Base-by-base conservation (phyloP, 2,113 vertebrate genomes). In the Megaleporinus macrocephalus region DNA sequence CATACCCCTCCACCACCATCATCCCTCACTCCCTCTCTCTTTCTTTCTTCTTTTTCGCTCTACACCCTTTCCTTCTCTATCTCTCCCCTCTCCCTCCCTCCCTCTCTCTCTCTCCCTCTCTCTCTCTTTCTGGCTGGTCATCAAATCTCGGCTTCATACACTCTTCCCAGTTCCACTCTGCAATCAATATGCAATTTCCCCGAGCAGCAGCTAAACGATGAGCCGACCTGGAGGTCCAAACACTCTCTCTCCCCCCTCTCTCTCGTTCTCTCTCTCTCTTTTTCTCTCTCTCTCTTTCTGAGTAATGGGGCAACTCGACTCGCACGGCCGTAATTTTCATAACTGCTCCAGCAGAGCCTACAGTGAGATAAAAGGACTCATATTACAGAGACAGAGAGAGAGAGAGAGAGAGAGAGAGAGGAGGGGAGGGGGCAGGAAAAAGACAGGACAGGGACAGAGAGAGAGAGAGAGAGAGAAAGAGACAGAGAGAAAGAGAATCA, bases 151-250 rank as follows among this genome's bases (percentile, higher is more conserved):
- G 49, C 79, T 62, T 78, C 82, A 82, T 66, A 13, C 27, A 72
- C 59, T 73, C 65, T 66, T 20, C 86, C 84, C 85, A 87, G 70
- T 73, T 62, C 57, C 53, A 72, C 75, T 57, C 59, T 87, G 89
- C 83, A 93, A 93, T 94, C 92, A 93, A 93, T 93, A 93, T 89
- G 89, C 90, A 93, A 93, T 92, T 92, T 90, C 88, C 91, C 88
- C 73, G 85, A 79, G 29, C 77, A 20, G 53, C 78, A 18, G 87
- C 87, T 90, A 88, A 90, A 90, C 87, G 89, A 92, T 91, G 87
- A 86, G 85, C 83, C 83, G 79, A 86, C 85, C 92, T 88, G 89
- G 91, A 91, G 84, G 73, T 81, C 27, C 33, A 87, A 88, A 88
- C 57, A 78, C 66, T 5, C 62, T 86, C 88, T 89, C 78, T 44